phyloP scores from a whole-genome alignment of 2,888 invertebrate species.

The Sphaeridia pumilis region DNA sequence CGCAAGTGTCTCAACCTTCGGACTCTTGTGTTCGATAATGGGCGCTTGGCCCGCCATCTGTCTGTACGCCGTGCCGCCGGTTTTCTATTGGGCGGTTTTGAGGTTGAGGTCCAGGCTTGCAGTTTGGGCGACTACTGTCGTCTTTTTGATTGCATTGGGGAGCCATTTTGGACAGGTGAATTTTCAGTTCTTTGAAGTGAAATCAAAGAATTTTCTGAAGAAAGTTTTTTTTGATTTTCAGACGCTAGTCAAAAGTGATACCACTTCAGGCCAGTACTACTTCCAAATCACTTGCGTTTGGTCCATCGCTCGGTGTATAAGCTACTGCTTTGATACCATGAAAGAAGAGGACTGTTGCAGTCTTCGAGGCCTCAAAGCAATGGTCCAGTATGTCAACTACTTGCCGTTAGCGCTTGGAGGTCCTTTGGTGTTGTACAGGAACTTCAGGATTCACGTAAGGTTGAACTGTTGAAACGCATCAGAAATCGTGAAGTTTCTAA shows the following conservation, averaged over 20 bases:
- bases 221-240: slow-evolving; percentile 12
- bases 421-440: slow-evolving; percentile 65
- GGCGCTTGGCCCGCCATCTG: slow-evolving; percentile 46
- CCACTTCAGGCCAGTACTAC: slow-evolving; percentile 42
- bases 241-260: slow-evolving; percentile 34
- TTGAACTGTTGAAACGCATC: too few relatives aligned
- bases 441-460: slow-evolving; percentile 49
- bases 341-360: slow-evolving; percentile 8
- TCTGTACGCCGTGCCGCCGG: slow-evolving; percentile 48
- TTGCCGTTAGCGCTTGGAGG: slow-evolving; percentile 71
- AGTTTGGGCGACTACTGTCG: slow-evolving; percentile 50
- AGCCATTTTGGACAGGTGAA: too few relatives aligned
- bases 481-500: too few relatives aligned
- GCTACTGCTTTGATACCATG: slow-evolving; percentile 54
- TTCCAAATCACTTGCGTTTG: slow-evolving; percentile 58
- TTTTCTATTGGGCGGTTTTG: slow-evolving; percentile 46
- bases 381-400: slow-evolving; percentile 66
- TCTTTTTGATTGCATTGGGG: too few relatives aligned
- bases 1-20: too few relatives aligned
- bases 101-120: slow-evolving; percentile 42
- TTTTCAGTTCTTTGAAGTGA: too few relatives aligned
- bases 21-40: too few relatives aligned
- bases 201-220: slow-evolving; percentile 40
- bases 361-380: slow-evolving; percentile 40
- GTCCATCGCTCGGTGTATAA: slow-evolving; percentile 51